Evolutionary conservation across 2,113 vertebrate genomes (phyloP).

Genomic region (Percopsis transmontana): DNA sequence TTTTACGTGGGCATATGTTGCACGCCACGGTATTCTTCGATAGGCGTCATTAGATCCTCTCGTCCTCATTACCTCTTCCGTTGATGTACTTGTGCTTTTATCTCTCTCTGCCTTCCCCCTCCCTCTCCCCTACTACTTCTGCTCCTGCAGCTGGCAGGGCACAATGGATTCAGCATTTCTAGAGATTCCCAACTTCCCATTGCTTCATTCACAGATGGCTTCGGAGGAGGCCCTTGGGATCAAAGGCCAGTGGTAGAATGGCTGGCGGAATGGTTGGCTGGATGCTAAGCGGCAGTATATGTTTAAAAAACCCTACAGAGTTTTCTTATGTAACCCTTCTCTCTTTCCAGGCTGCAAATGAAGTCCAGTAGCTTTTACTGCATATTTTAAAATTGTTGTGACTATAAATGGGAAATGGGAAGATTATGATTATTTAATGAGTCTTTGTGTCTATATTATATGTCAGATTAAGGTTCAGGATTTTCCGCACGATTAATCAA

Average conservation of each 20-base stretch:
- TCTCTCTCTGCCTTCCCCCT: conserved; percentile 12
- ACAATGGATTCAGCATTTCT: conserved; percentile 69
- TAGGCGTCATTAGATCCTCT: not conserved
- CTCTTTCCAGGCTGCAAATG: no score
- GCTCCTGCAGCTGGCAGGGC: conserved; percentile 47
- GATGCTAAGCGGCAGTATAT: conserved; percentile 31
- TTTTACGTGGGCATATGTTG: not conserved
- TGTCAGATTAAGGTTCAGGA: conserved; percentile 10
- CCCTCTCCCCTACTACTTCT: conserved; percentile 31
- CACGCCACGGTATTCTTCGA: conserved; percentile 3
- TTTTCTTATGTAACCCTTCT: no score
- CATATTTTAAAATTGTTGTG: not conserved
- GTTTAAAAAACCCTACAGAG: conserved; percentile 30
- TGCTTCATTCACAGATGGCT: conserved; percentile 50
- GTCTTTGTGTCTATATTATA: no score
- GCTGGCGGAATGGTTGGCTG: conserved; percentile 20
- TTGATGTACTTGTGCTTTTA: conserved; percentile 10
- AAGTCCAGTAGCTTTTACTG: not conserved
- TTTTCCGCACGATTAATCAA: conserved; percentile 14
- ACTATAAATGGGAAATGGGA: not conserved
- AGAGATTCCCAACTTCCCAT: conserved; percentile 42
- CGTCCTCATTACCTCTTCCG: conserved; percentile 7
- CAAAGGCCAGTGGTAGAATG: conserved; percentile 12
- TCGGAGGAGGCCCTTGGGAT: conserved; percentile 55
- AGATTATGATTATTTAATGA: not conserved